Percentiles rank a stretch among this genome's conserved stretches.
phyloP scores from a whole-genome alignment of 2,797 vertebrate species.

The Hyperoplus lanceolatus region DNA sequence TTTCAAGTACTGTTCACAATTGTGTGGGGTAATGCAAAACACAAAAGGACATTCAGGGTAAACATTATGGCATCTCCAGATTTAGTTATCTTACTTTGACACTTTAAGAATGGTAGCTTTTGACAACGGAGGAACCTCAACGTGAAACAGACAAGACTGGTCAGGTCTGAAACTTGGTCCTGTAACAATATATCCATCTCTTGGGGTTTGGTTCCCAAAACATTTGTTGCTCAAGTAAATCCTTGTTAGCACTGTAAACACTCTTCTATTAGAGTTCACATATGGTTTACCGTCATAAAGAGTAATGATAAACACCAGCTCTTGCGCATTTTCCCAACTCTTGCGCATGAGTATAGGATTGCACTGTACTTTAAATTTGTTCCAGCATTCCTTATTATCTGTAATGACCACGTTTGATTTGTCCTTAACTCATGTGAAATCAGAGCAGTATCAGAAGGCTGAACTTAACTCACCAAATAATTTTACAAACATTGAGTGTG shows the following conservation, averaged over 20 bases:
- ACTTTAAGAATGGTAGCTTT: slow-evolving; percentile 47
- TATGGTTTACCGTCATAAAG: slow-evolving; percentile 6
- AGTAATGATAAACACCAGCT: neutral
- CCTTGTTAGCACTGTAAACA: slow-evolving; percentile 21
- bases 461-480: neutral
- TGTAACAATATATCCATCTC: slow-evolving; percentile 21
- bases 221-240: slow-evolving; percentile 54
- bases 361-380: neutral
- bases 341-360: slow-evolving; percentile 6
- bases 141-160: slow-evolving; percentile 13
- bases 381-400: neutral
- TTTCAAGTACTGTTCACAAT: slow-evolving; percentile 53
- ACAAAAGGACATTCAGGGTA: slow-evolving; percentile 44
- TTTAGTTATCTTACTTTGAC: slow-evolving; percentile 57
- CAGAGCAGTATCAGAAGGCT: slow-evolving; percentile 9
- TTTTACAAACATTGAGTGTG: slow-evolving; percentile 5
- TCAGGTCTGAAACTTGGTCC: slow-evolving; percentile 41
- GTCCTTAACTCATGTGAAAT: neutral
- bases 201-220: slow-evolving; percentile 49
- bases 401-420: neutral
- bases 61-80: slow-evolving; percentile 69
- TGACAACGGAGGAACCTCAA: slow-evolving; percentile 23
- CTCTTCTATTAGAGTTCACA: neutral
- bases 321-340: neutral
- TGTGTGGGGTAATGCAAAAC: slow-evolving; percentile 32